Evolutionary conservation across 2,888 invertebrate genomes (phyloP), one percentile per base, ranked within the genome.

Genomic region (Vesta saturnalis): DNA sequence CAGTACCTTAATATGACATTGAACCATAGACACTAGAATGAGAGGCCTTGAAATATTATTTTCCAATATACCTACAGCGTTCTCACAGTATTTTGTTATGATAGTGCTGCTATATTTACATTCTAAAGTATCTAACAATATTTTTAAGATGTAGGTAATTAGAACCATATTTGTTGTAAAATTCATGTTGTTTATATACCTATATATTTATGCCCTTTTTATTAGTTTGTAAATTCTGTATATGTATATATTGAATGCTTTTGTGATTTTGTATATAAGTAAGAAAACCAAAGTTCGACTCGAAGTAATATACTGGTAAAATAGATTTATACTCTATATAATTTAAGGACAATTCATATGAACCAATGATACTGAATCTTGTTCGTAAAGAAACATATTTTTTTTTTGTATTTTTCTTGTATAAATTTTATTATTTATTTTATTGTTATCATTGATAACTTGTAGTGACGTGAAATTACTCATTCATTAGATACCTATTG

Each of bases 201-300:
- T 57, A n/a, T 60, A 58, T 57, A 60, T 49, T 39, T 61, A 63
- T 54, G 58, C 58, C 61, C 56, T 65, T 35, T n/a, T 69, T 69
- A 64, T 61, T 64, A 60, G 47, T 73, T 72, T 73, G 68, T 70
- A 71, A 75, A 67, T 68, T 52, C 70, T 71, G 43, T 79, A 78
- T 80, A 77, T 82, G 81, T 81, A 81, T 80, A 82, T 81, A 81
- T 75, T 77, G 79, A 75, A 76, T 64, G 74, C 74, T 74, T 76
- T 77, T 79, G 79, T 81, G 80, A 78, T 74, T 74, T 73, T 81
- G 79, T 80, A 81, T 77, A 81, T 81, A 81, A 77, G 77, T 76
- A 78, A 77, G 77, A 75, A 78, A 80, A 81, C 80, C 80, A 81
- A 81, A 81, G 81, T 77, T 60, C 66, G 64, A 68, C 60, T 73